Evolutionary conservation across 30 jellyfish, hydroid and myxozoan species (phyloP), one percentile per base, ranked within the genome.

Genomic region (Hydra vulgaris): DNA sequence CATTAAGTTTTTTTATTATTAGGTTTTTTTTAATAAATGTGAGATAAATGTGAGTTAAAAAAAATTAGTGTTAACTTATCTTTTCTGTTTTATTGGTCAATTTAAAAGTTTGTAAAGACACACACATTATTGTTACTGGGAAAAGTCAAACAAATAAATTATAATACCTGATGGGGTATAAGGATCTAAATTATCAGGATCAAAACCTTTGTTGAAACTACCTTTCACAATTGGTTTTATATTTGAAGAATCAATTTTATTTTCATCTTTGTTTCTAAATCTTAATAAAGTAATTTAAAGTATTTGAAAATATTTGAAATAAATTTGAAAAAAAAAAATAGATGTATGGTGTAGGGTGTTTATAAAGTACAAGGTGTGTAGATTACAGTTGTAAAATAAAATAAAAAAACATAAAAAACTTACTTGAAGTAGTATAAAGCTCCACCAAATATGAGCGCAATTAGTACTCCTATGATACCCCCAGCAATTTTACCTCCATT

Each of bases 361-460:
- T 5, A 40, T 40, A 40, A 5, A 40, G 12, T 40, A 40, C 61
- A 40, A 40, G 12, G 12, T 3, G 5, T 40, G 5, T 40, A 40
- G 5, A 40, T 12, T 12, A 40, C 12, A 3, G 61, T 40, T 40
- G 5, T 40, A 40, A 12, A 40, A 40, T 3, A 12, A 40, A 40
- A 3, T 3, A 40, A 40, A 40, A 40, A 40, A 40, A 12, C 12
- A 3, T 17, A 21, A n/a, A n/a, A n/a, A n/a, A n/a, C n/a, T n/a
- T 1, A 75, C 83, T 70, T 75, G 71, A 25, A 75, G 16, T 20
- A 75, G 74, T 75, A 75, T 23, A 75, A 25, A 75, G 83, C 83
- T 21, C 72, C 83, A 75, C 72, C 83, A 53, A 26, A n/a, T 0
- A 75, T 75, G 12, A 75, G 19, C 18, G 26, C 7, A 21, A 75